A percentile compares a stretch with the other conserved stretches of the same genome.
phyloP scores from a whole-genome alignment of 2,797 vertebrate species.

The Gymnothorax javanicus region DNA sequence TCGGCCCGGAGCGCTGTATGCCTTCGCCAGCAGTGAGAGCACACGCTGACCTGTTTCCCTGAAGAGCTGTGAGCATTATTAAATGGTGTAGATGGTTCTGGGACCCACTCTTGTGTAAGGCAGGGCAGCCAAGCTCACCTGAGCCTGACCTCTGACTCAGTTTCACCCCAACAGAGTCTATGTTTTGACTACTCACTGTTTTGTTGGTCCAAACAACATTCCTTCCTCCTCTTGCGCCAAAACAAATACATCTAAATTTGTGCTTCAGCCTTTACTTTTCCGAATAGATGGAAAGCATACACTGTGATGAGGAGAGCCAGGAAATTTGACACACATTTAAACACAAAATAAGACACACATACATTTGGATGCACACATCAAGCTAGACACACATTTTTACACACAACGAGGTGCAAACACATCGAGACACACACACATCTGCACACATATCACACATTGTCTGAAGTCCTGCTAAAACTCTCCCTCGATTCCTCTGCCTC shows the following conservation, averaged over 20 bases:
- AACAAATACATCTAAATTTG: too few relatives aligned
- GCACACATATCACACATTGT: too few relatives aligned
- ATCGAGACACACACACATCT: too few relatives aligned
- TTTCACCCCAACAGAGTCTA: neutral
- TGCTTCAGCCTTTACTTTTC: too few relatives aligned
- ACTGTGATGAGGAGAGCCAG: too few relatives aligned
- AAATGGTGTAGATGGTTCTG: neutral
- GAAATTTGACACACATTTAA: too few relatives aligned
- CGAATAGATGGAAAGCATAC: too few relatives aligned
- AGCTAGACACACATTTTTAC: too few relatives aligned
- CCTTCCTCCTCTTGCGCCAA: neutral
- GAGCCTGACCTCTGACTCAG: neutral
- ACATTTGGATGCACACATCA: too few relatives aligned
- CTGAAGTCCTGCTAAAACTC: too few relatives aligned
- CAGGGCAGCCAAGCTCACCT: neutral
- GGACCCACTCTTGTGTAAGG: neutral
- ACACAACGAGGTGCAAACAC: too few relatives aligned
- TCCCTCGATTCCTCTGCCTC: neutral
- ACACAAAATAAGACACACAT: too few relatives aligned
- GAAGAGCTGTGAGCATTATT: neutral
- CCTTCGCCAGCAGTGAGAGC: neutral
- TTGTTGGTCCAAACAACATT: neutral
- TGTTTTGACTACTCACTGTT: neutral
- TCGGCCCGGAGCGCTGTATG: neutral
- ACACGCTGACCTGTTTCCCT: neutral